Evolutionary conservation across 2,113 vertebrate species (phyloP).

Genomic region (Proteles cristata): DNA sequence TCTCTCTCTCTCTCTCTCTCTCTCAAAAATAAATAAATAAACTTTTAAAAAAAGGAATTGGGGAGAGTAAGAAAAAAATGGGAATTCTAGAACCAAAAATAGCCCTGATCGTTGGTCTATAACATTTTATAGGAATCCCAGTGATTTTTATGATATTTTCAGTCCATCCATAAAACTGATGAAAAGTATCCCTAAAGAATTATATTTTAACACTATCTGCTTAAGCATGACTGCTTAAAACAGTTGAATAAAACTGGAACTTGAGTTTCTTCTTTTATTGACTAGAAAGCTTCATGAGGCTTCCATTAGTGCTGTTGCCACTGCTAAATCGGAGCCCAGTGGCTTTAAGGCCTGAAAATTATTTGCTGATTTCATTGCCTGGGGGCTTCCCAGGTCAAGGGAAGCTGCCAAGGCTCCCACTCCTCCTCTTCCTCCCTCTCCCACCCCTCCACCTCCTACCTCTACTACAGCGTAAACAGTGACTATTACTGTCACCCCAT

Average conservation of each 20-base stretch:
- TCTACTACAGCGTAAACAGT: too few species aligned
- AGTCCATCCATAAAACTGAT: not conserved
- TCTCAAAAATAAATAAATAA: too few species aligned
- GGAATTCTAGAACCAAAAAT: slow-evolving; percentile 16
- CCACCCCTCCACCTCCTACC: not conserved
- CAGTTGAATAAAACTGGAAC: not conserved
- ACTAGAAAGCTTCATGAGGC: not conserved
- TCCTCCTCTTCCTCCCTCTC: not conserved
- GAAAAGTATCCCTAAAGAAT: not conserved
- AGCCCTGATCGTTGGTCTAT: not conserved
- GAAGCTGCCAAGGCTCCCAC: not conserved
- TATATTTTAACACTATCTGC: not conserved
- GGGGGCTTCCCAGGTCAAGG: not conserved
- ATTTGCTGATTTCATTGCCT: not conserved
- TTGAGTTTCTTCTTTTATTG: not conserved
- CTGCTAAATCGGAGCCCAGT: not conserved
- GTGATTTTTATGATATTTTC: slow-evolving; percentile 31
- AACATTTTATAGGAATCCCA: slow-evolving; percentile 25
- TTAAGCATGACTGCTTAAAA: not conserved
- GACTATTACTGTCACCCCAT: not conserved
- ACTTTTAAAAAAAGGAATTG: too few species aligned
- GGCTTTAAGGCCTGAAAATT: slow-evolving; percentile 3
- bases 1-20: too few species aligned
- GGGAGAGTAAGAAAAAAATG: not conserved
- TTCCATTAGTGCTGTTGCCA: not conserved